These are phyloP conservation scores for Gavialis gangeticus DNA, from an alignment of 2,113 vertebrate species.

Conservation along the genomic window DNA sequence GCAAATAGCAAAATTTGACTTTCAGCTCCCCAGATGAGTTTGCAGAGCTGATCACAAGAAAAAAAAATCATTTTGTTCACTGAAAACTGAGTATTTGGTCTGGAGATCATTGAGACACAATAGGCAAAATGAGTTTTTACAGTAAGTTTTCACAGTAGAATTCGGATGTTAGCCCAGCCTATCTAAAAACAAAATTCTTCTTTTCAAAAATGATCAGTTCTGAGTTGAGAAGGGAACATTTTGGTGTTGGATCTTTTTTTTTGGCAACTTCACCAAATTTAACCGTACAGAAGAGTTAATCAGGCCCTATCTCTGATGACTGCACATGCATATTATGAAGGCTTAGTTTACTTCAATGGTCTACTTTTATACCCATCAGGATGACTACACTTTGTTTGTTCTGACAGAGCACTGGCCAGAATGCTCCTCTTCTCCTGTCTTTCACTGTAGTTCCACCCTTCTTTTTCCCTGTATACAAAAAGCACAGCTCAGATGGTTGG, in stretches of 20 bases:
- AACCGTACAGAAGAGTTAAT: background rate
- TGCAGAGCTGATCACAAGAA: background rate
- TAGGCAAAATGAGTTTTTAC: background rate
- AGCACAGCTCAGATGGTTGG: background rate
- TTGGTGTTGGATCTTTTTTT: conserved; percentile 11
- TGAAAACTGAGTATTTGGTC: fast-evolving
- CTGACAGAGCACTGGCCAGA: background rate
- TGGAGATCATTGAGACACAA: background rate
- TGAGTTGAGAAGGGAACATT: background rate
- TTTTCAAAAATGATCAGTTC: background rate
- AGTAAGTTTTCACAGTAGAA: background rate
- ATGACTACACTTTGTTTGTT: background rate
- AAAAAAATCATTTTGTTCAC: fast-evolving
- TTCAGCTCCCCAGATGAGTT: background rate
- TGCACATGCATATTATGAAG: background rate
- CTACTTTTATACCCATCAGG: background rate
- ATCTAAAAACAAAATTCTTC: background rate
- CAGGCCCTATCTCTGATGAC: background rate
- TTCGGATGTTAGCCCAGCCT: background rate
- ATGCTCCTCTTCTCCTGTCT: background rate
- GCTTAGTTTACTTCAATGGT: background rate
- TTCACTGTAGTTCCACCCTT: background rate
- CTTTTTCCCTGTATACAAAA: background rate
- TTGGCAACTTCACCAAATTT: fast-evolving
- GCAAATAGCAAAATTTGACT: background rate